Base-by-base conservation (phyloP, 2,888 invertebrate species). In the Phaedon cochleariae region DNA sequence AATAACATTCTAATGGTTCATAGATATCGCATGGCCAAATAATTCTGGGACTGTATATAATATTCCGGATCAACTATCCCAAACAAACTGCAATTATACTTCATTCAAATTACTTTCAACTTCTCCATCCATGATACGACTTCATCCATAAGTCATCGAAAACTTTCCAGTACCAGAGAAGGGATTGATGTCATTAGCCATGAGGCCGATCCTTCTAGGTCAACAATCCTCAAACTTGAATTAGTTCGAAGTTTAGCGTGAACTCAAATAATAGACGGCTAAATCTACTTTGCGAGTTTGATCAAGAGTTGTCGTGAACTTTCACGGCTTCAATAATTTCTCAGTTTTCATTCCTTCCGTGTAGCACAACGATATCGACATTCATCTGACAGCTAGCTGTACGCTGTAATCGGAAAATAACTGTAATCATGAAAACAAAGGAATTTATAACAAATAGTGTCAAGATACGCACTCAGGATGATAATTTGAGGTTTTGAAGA, bases 161-260 rank as follows among this genome's bases (percentile, higher is more conserved):
- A 34, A 9, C 6, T 34, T 10, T 34, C 10, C 10, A 2, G 10
- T 17, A 26, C 21, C 21, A 41, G 22, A 54, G 37, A 54, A 54
- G 21, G 22, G n/a, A 21, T 5, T 54, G 55, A 55, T n/a, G 21
- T 45, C 18, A 45, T 12, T 10, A 29, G 57, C 10, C 2, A 10
- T 5, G 26, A 5, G 26, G 6, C 10, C n/a, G 41, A 64, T 64
- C 64, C 59, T 59, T 64, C 59, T 59, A 66, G 59, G 54, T 59
- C 54, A 54, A 54, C 52, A 62, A 66, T 59, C 59, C 55, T 48
- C 37, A 64, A 70, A 70, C 62, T 70, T 68, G 61, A 68, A 70
- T 68, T 66, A 68, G 66, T 70, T 70, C 58, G 46, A 53, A 64
- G 58, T 45, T 58, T 68, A 59, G 68, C 70, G 70, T 70, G 70